Percentiles rank a stretch among this genome's conserved stretches.
These are phyloP conservation scores for Astreopora myriophthalma DNA, from an alignment of 64 coral and sea anemone species.

Conservation along the genomic window DNA sequence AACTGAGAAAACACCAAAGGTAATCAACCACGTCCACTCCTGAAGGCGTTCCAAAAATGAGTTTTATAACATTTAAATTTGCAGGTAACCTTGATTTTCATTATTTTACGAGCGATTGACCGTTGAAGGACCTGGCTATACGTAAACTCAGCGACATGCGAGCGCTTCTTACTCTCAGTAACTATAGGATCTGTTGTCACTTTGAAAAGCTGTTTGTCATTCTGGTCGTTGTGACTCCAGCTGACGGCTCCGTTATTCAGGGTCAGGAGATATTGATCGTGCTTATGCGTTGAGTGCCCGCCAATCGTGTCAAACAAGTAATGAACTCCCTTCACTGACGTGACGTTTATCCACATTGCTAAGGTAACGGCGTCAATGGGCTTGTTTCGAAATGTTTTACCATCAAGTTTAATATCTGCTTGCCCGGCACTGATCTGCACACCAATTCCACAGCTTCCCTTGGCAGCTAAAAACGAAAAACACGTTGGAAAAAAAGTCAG, in stretches of 20 bases:
- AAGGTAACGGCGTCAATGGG: slow-evolving; percentile 88
- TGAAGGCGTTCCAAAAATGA: no score
- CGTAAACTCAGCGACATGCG: not conserved
- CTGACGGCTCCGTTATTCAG: slow-evolving; percentile 77
- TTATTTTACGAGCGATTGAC: no score
- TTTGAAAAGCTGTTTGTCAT: slow-evolving; percentile 80
- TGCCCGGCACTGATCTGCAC: slow-evolving; percentile 64
- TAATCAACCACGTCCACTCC: no score
- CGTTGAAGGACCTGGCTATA: no score
- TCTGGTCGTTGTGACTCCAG: slow-evolving; percentile 89
- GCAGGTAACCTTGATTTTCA: no score
- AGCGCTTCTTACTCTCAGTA: slow-evolving; percentile 79
- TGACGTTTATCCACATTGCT: slow-evolving; percentile 90
- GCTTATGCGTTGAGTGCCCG: slow-evolving; percentile 88
- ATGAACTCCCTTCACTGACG: slow-evolving; percentile 70
- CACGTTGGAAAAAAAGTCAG: not conserved
- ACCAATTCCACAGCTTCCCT: slow-evolving; percentile 88
- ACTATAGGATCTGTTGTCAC: slow-evolving; percentile 86
- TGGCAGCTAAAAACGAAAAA: not conserved
- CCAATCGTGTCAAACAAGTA: slow-evolving; percentile 95
- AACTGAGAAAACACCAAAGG: no score
- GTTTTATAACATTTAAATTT: no score
- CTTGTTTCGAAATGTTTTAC: slow-evolving; percentile 94
- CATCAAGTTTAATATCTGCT: slow-evolving; percentile 86
- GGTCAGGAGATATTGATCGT: slow-evolving; percentile 87